Evolutionary conservation across 2,888 invertebrate species (phyloP).

Genomic region (Lithodes maja): DNA sequence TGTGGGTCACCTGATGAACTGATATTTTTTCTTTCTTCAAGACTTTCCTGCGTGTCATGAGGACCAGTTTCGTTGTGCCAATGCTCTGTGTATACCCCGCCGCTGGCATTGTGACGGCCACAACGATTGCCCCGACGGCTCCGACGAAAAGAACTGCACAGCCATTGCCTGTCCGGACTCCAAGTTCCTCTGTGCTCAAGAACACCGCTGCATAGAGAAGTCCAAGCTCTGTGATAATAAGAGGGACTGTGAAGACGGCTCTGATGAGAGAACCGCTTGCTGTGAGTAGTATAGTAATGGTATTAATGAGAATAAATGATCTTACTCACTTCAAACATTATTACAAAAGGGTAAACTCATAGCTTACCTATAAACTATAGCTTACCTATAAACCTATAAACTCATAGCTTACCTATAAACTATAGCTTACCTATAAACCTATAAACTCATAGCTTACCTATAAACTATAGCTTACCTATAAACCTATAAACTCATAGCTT

Average conservation of each 20-base stretch:
- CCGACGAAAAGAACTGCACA: constrained; percentile 87
- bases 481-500: too few relatives aligned
- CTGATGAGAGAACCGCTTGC: constrained; percentile 91
- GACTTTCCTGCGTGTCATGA: constrained; percentile 92
- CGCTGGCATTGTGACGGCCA: constrained; percentile 77
- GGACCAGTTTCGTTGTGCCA: constrained; percentile 94
- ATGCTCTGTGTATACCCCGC: constrained; percentile 93
- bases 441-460: too few relatives aligned
- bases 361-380: too few relatives aligned
- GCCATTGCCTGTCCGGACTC: constrained; percentile 90
- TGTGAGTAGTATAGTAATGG: constrained; percentile 85
- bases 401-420: too few relatives aligned
- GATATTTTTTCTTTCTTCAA: too few relatives aligned
- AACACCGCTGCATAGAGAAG: constrained; percentile 90
- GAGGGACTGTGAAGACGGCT: constrained; percentile 91
- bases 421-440: too few relatives aligned
- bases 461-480: too few relatives aligned
- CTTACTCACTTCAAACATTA: too few relatives aligned
- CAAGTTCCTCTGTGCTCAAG: constrained; percentile 90
- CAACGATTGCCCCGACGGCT: constrained; percentile 91
- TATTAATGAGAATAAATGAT: too few relatives aligned
- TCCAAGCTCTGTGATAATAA: constrained; percentile 93
- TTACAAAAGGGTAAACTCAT: too few relatives aligned
- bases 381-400: too few relatives aligned
- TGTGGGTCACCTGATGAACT: too few relatives aligned